Conservation (phyloP, 2,113 vertebrate species). For the Synodontis membranacea region DNA sequence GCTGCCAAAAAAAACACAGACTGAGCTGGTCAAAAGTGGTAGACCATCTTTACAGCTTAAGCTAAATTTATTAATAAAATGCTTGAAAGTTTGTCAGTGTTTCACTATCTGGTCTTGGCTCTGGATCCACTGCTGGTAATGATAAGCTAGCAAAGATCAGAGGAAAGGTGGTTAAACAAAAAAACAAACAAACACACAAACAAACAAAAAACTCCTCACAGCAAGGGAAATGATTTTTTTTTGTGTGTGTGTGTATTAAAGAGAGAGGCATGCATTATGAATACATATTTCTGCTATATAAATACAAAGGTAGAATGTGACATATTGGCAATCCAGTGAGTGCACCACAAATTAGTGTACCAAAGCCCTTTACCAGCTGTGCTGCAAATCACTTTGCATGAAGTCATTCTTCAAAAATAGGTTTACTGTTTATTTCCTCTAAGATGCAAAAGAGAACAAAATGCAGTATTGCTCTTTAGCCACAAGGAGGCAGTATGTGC, state of each 20-base stretch:
- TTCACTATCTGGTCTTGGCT: background rate
- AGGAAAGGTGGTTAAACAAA: too few relatives aligned
- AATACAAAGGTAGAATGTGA: background rate
- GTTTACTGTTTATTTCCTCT: background rate
- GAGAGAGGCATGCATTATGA: background rate
- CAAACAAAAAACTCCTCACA: background rate
- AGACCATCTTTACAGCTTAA: background rate
- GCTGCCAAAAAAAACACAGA: background rate
- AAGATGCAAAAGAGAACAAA: background rate
- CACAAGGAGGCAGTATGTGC: conserved; percentile 66
- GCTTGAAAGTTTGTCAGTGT: background rate
- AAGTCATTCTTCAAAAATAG: background rate
- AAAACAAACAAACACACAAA: too few relatives aligned
- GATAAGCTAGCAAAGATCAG: background rate
- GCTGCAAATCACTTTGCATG: background rate
- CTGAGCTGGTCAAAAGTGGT: background rate
- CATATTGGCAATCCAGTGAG: too few relatives aligned
- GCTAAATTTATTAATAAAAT: background rate
- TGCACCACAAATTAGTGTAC: too few relatives aligned
- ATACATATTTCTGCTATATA: background rate
- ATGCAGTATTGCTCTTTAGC: conserved; percentile 26
- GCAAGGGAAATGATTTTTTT: background rate
- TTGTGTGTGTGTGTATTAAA: background rate
- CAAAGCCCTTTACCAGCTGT: background rate
- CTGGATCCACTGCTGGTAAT: background rate